Evolutionary conservation across 1,140 invertebrate species (phyloP).

Genomic region (Epicauta chinensis): DNA sequence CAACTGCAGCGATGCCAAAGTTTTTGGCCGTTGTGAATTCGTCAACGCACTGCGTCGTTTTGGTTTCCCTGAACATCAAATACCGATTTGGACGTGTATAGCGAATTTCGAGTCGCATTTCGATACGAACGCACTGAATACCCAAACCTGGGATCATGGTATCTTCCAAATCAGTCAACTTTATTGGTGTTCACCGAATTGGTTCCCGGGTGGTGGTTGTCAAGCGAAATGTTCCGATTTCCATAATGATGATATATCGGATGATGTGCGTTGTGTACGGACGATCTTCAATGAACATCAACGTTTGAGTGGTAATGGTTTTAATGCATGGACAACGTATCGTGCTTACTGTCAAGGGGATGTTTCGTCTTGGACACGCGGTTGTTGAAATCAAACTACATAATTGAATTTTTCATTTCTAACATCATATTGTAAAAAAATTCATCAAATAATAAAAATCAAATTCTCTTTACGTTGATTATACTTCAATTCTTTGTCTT

Average conservation of each 20-base stretch:
- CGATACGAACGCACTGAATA: constrained; percentile 57
- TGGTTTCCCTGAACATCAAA: constrained; percentile 46
- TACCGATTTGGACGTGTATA: constrained; percentile 65
- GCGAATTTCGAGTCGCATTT: constrained; percentile 60
- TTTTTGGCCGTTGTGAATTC: constrained; percentile 59
- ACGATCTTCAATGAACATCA: constrained; percentile 53
- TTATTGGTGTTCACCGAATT: constrained; percentile 56
- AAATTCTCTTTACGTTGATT: too few species aligned
- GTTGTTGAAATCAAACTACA: too few species aligned
- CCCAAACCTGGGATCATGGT: constrained; percentile 58
- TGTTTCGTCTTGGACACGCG: not conserved
- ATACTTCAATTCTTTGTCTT: too few species aligned
- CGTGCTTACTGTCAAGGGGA: constrained; percentile 36
- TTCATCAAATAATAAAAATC: too few species aligned
- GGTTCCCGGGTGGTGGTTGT: constrained; percentile 47
- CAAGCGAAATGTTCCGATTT: constrained; percentile 50
- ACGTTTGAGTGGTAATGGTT: constrained; percentile 54
- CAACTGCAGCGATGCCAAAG: constrained; percentile 43
- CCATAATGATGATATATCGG: constrained; percentile 53
- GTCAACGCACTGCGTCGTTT: constrained; percentile 51
- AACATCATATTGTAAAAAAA: too few species aligned
- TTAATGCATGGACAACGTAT: constrained; percentile 61
- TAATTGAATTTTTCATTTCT: too few species aligned
- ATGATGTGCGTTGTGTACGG: constrained; percentile 57
- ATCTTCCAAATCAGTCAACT: constrained; percentile 64